phyloP scores from a whole-genome alignment of 2,797 vertebrate genomes.

The Cirrhinus molitorella region DNA sequence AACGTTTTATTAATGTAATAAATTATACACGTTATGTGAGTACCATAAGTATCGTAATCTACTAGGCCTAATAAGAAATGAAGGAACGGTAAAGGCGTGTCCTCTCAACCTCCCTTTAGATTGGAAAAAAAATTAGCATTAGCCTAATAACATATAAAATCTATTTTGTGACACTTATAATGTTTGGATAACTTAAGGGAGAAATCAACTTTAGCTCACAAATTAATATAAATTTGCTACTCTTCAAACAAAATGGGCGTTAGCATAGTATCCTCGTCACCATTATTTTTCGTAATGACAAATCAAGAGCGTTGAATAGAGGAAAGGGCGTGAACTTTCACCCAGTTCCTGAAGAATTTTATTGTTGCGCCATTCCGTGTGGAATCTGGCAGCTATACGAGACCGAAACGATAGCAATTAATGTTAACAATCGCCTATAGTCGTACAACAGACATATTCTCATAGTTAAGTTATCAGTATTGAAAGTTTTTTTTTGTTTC shows the following conservation, averaged over 20 bases:
- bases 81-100: background rate
- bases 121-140: background rate
- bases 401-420: background rate
- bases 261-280: background rate
- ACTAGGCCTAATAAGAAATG: background rate
- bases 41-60: background rate
- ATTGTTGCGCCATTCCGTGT: conserved; percentile 32
- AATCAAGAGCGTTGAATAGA: conserved; percentile 7
- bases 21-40: background rate
- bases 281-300: background rate
- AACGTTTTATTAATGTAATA: background rate
- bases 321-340: conserved; percentile 38
- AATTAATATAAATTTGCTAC: background rate
- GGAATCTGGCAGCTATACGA: background rate
- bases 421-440: background rate
- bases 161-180: background rate
- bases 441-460: background rate
- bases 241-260: background rate
- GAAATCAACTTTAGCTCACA: background rate
- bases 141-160: background rate
- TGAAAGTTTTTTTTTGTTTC: background rate
- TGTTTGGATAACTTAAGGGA: background rate
- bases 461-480: background rate
- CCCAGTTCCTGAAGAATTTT: conserved; percentile 32
- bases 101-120: background rate